A percentile compares a stretch with the other conserved stretches of the same genome.
Evolutionary conservation across 2,888 invertebrate genomes (phyloP).

Genomic region (Leptopilina syphax): DNA sequence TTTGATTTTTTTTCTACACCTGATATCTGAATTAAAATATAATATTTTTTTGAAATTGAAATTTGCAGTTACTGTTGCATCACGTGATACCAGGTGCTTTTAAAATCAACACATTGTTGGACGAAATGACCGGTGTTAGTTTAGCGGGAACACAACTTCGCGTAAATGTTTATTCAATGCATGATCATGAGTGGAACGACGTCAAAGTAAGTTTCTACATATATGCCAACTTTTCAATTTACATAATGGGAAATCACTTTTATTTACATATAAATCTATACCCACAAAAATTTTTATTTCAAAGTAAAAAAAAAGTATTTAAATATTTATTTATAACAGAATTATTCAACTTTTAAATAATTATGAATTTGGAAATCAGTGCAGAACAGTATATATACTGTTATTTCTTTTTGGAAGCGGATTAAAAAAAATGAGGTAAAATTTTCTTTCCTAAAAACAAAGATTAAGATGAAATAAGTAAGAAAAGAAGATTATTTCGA

Average conservation of each 20-base stretch:
- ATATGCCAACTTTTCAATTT: background rate
- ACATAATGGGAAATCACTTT: constrained; percentile 3
- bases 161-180: constrained; percentile 92
- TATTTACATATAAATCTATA: background rate
- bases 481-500: background rate
- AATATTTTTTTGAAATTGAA: background rate
- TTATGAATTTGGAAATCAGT: no score
- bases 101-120: constrained; percentile 86
- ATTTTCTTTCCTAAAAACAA: no score
- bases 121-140: constrained; percentile 94
- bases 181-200: constrained; percentile 93
- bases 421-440: no score
- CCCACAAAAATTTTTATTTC: background rate
- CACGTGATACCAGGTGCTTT: constrained; percentile 93
- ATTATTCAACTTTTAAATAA: no score
- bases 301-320: no score
- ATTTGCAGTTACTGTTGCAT: constrained; percentile 85
- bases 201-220: constrained; percentile 80
- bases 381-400: no score
- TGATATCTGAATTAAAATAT: no score
- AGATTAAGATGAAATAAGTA: no score
- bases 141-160: constrained; percentile 91
- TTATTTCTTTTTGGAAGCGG: no score
- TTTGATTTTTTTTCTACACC: background rate
- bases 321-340: no score